Percentiles rank a stretch among this genome's conserved stretches.
phyloP scores from a whole-genome alignment of 1,140 invertebrate species.

The Meloidogyne chitwoodi region DNA sequence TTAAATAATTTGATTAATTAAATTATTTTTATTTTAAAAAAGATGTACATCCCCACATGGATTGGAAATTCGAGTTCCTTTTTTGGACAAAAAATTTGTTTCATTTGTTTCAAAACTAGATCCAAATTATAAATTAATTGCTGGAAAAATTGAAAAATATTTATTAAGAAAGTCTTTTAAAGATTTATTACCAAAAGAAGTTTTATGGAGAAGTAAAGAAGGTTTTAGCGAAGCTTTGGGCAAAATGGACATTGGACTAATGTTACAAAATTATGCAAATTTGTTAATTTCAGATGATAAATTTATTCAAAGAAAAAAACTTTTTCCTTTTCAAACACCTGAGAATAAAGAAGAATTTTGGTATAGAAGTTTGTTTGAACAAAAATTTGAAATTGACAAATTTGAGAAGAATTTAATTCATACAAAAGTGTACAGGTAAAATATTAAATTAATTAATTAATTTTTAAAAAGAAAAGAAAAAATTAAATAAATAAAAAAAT shows the following conservation, averaged over 20 bases:
- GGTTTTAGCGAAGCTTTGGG: slow-evolving; percentile 57
- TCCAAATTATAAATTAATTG: slow-evolving; percentile 52
- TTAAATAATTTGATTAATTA: too few relatives aligned
- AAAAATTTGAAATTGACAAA: slow-evolving; percentile 43
- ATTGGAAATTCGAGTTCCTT: slow-evolving; percentile 57
- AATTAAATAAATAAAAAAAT: too few relatives aligned
- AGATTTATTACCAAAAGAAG: slow-evolving; percentile 54
- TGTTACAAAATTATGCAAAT: neutral
- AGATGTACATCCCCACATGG: slow-evolving; percentile 57
- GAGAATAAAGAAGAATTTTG: slow-evolving; percentile 58
- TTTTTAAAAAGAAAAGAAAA: too few relatives aligned
- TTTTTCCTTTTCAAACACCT: slow-evolving; percentile 54
- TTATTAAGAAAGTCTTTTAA: slow-evolving; percentile 52
- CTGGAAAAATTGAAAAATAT: slow-evolving; percentile 52
- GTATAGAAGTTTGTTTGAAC: slow-evolving; percentile 54
- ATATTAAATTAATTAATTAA: neutral
- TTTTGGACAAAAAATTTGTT: slow-evolving; percentile 58
- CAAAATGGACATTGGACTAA: slow-evolving; percentile 33
- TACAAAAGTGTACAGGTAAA: slow-evolving; percentile 57
- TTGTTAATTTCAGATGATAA: slow-evolving; percentile 39
- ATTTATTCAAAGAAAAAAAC: slow-evolving; percentile 25
- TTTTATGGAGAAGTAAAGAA: slow-evolving; percentile 58
- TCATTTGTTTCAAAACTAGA: slow-evolving; percentile 50
- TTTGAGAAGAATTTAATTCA: slow-evolving; percentile 47
- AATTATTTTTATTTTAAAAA: too few relatives aligned